Evolutionary conservation across 1,140 invertebrate genomes (phyloP), one percentile per base, ranked within the genome.

Genomic region (Sminthurides bifidus): DNA sequence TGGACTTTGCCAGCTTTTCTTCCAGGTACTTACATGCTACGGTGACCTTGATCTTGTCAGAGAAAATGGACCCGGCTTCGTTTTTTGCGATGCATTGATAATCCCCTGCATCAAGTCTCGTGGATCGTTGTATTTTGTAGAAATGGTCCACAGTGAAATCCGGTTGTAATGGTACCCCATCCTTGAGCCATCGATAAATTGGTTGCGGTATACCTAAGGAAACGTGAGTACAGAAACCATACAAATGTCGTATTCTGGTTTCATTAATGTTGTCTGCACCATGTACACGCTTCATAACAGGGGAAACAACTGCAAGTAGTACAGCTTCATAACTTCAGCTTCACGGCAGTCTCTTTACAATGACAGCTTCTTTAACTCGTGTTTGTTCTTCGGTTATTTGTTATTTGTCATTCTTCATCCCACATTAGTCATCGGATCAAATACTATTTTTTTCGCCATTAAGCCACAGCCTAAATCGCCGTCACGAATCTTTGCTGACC

Each of bases 81-180:
- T 93, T 94, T 54, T 79, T 80, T 10, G 90, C 90, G 44, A 92
- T 80, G 73, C 90, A 94, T 68, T 90, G 84, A 71, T 94, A 95
- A 31, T 81, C 79, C 15, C 90, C 91, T 29, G 84, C 83, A 71
- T 93, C 86, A 52, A 81, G 77, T 29, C 81, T 75, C 52, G 79
- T 78, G 1, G 87, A 82, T 63, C 81, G 84, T 58, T 81, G 77
- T 56, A 93, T 89, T 67, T 84, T 82, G 70, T 85, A 84, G 69
- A 84, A 87, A 64, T 81, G 76, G 67, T 87, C 84, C 0, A 70
- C 70, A 5, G 79, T 78, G 65, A 83, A 84, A 64, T 83, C 82
- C n/a, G n/a, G n/a, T 33, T 79, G 81, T 45, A 88, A 71, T 33
- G 81, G 56, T 5, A 37, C 40, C 5, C 84, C 85, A 69, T 94